phyloP scores from a whole-genome alignment of 2,113 vertebrate genomes.

The Pelecanoides urinatrix region DNA sequence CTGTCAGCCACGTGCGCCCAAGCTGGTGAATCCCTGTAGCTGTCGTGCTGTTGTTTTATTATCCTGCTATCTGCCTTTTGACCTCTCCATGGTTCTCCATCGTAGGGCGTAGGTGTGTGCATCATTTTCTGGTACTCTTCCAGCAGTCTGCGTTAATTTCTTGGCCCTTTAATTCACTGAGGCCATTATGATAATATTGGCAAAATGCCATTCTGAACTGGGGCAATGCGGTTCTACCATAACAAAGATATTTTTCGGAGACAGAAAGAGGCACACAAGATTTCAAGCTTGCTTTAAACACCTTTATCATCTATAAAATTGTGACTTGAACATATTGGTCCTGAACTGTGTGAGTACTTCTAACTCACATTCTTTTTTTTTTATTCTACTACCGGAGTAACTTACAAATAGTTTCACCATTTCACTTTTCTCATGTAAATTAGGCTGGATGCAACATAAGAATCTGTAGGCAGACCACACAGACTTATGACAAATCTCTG shows the following conservation, averaged over 20 bases:
- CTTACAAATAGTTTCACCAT: background rate
- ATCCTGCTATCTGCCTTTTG: background rate
- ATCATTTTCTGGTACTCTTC: background rate
- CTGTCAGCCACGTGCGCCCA: no score
- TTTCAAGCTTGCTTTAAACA: background rate
- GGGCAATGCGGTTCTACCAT: background rate
- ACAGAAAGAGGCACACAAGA: background rate
- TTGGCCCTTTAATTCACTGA: background rate
- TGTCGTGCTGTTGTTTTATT: background rate
- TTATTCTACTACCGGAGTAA: background rate
- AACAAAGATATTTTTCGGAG: background rate
- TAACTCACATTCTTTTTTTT: background rate
- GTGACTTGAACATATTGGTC: background rate
- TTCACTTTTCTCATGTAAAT: background rate
- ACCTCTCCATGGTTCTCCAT: rapidly evolving
- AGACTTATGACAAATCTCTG: background rate
- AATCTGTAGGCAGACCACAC: background rate
- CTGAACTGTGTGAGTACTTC: background rate
- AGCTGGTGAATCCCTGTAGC: background rate
- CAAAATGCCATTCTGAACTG: background rate
- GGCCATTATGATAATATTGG: background rate
- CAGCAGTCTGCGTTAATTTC: rapidly evolving
- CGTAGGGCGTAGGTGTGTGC: rapidly evolving
- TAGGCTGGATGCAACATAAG: background rate
- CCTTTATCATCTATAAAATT: background rate